Evolutionary conservation across 2,113 vertebrate genomes (phyloP).

Genomic region (Stigmatopora argus): DNA sequence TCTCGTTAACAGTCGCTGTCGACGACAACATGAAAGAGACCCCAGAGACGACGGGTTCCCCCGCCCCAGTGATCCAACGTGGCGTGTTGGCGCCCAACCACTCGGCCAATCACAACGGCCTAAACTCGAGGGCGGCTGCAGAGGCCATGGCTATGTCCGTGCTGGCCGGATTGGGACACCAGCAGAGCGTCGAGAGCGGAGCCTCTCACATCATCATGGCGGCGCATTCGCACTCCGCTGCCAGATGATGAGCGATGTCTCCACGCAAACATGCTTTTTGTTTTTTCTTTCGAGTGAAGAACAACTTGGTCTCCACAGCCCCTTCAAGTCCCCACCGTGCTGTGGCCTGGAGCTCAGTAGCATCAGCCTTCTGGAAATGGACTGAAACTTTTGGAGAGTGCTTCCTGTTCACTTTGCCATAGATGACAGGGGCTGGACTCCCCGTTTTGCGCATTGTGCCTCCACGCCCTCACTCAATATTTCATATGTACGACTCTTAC

Average conservation of each 20-base stretch:
- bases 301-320: conserved; percentile 28
- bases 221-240: conserved; percentile 89
- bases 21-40: conserved; percentile 86
- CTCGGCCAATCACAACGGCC: conserved; percentile 77
- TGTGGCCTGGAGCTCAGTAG: conserved; percentile 68
- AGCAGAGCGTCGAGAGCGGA: conserved; percentile 78
- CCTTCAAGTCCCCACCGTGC: conserved; percentile 35
- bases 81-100: conserved; percentile 77
- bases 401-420: conserved; percentile 73
- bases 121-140: conserved; percentile 84
- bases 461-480: conserved; percentile 25
- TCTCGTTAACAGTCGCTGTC: conserved; percentile 60
- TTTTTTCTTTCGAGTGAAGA: conserved; percentile 29
- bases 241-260: conserved; percentile 85
- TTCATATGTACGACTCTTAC: conserved; percentile 10
- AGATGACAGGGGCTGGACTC: conserved; percentile 77
- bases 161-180: conserved; percentile 91
- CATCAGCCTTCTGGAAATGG: conserved; percentile 66
- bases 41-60: conserved; percentile 84
- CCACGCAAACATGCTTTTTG: conserved; percentile 49
- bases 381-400: conserved; percentile 64
- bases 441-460: conserved; percentile 29
- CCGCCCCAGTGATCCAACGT: conserved; percentile 90
- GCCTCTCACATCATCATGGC: conserved; percentile 76
- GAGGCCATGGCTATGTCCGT: conserved; percentile 94